These are phyloP conservation scores for Crematogaster levior DNA, from an alignment of 2,888 invertebrate genomes.

Conservation along the genomic window DNA sequence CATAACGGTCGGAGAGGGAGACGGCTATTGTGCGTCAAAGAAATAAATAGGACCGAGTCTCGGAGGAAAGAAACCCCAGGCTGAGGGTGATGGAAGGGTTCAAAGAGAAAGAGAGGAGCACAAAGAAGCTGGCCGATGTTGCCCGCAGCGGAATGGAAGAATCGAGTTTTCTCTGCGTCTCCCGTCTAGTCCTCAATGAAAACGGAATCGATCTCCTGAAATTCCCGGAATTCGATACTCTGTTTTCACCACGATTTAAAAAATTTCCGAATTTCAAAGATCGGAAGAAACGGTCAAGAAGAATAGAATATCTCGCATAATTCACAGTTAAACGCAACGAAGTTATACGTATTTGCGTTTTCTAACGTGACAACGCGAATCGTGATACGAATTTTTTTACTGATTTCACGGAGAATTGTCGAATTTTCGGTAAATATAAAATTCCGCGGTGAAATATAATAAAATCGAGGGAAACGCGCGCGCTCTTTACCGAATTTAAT, in stretches of 20 bases:
- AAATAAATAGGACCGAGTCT: slow-evolving; percentile 47
- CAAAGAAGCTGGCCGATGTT: slow-evolving; percentile 37
- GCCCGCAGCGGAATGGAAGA: slow-evolving; percentile 37
- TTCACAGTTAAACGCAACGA: not conserved
- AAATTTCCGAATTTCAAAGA: not conserved
- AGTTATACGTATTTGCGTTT: not conserved
- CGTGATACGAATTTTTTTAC: not conserved
- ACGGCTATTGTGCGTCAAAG: slow-evolving; percentile 62
- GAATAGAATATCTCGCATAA: not conserved
- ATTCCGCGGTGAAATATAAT: not conserved
- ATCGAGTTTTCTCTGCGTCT: slow-evolving; percentile 32
- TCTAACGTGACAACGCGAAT: not conserved
- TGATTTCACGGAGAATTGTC: not conserved
- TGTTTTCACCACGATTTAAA: not conserved
- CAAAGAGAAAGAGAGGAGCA: slow-evolving; percentile 33
- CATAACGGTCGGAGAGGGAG: slow-evolving; percentile 32
- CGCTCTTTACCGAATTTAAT: not conserved
- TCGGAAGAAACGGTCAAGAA: not conserved
- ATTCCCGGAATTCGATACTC: not conserved
- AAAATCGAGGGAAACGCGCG: slow-evolving; percentile 6
- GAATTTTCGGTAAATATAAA: not conserved
- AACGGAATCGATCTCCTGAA: slow-evolving; percentile 10
- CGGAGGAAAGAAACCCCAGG: slow-evolving; percentile 26
- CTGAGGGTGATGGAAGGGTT: slow-evolving; percentile 38
- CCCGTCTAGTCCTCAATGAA: slow-evolving; percentile 26